These are phyloP conservation scores for Platycheirus albimanus DNA, from an alignment of 2,888 invertebrate species.

Conservation along the genomic window DNA sequence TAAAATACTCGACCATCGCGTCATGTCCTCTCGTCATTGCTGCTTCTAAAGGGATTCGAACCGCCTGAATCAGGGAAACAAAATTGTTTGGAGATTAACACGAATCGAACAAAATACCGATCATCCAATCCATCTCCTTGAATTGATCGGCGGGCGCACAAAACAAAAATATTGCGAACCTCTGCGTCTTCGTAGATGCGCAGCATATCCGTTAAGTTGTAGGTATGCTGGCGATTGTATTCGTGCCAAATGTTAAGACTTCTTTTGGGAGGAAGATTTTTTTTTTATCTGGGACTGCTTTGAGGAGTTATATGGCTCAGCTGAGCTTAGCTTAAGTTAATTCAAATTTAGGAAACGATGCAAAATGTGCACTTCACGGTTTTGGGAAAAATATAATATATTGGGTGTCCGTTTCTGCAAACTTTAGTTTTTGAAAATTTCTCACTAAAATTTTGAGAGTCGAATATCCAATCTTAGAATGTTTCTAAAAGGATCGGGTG, in stretches of 20 bases:
- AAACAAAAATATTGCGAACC: slow-evolving; percentile 16
- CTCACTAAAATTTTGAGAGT: no score
- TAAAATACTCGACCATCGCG: slow-evolving; percentile 55
- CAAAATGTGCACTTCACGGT: no score
- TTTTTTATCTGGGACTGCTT: not conserved
- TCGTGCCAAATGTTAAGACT: slow-evolving; percentile 62
- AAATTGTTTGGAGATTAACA: slow-evolving; percentile 69
- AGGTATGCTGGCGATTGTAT: slow-evolving; percentile 45
- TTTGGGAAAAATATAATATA: no score
- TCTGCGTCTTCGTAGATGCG: not conserved
- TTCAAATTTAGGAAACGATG: no score
- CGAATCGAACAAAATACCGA: slow-evolving; percentile 69
- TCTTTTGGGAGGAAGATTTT: slow-evolving; percentile 1
- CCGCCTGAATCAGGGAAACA: slow-evolving; percentile 21
- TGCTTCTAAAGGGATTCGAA: not conserved
- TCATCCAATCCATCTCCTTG: slow-evolving; percentile 52
- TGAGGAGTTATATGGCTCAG: slow-evolving; percentile 1
- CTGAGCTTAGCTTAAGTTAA: slow-evolving; percentile 7
- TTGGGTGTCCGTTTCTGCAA: no score
- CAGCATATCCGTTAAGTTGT: slow-evolving; percentile 40
- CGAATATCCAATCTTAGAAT: no score
- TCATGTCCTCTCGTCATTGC: slow-evolving; percentile 43
- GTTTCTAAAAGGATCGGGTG: no score
- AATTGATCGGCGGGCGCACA: slow-evolving; percentile 45
- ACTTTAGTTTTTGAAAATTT: no score